Percentiles rank a stretch among this genome's conserved stretches.
Evolutionary conservation across 2,888 invertebrate genomes (phyloP).

Genomic region (Stratiomys singularior): DNA sequence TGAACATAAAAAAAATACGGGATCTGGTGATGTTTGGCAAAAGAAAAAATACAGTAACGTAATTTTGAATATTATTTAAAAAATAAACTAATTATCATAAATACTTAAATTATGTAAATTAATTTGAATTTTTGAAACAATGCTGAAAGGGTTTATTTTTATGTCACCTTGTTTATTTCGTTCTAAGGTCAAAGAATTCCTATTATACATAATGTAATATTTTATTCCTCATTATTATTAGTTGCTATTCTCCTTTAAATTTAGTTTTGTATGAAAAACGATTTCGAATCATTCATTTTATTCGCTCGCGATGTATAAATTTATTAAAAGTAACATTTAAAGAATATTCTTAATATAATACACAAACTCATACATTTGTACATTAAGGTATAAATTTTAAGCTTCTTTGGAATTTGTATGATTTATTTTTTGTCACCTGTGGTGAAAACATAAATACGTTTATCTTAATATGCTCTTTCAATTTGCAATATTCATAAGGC

Average conservation of each 20-base stretch:
- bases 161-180: slow-evolving; percentile 42
- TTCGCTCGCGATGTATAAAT: slow-evolving; percentile 20
- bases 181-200: slow-evolving; percentile 60
- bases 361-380: slow-evolving; percentile 23
- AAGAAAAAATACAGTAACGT: not conserved
- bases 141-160: slow-evolving; percentile 14
- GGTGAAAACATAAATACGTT: slow-evolving; percentile 37
- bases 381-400: slow-evolving; percentile 26
- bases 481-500: too few species aligned
- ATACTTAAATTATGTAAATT: slow-evolving; percentile 8
- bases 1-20: not conserved
- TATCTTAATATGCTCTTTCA: too few species aligned
- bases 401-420: slow-evolving; percentile 31
- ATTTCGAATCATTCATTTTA: slow-evolving; percentile 1
- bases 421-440: slow-evolving; percentile 44
- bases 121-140: not conserved
- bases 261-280: not conserved
- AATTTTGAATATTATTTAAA: slow-evolving; percentile 19
- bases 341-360: not conserved
- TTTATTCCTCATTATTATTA: slow-evolving; percentile 27
- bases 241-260: not conserved
- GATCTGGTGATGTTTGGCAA: not conserved
- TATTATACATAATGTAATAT: slow-evolving; percentile 58
- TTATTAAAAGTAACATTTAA: not conserved
- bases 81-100: slow-evolving; percentile 28